Evolutionary conservation across 2,113 vertebrate genomes (phyloP).

Genomic region (Urocynchramus pylzowi): DNA sequence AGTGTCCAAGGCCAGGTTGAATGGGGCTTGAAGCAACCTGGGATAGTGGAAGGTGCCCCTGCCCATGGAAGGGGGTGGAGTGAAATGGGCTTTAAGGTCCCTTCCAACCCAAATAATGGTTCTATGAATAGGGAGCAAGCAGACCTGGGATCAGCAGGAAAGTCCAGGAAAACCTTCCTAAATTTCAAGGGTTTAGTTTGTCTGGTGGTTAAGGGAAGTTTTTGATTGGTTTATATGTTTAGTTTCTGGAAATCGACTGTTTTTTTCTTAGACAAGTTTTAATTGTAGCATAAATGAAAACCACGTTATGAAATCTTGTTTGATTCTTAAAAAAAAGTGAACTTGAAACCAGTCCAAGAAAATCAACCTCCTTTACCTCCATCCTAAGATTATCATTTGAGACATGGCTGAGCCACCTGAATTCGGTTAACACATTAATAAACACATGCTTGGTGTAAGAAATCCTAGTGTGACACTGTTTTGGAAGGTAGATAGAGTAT

Average conservation of each 20-base stretch:
- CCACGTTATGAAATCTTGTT: neutral
- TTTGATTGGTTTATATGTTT: neutral
- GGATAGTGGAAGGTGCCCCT: neutral
- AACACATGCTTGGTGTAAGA: neutral
- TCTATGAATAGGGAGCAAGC: neutral
- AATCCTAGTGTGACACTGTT: neutral
- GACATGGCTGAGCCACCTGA: neutral
- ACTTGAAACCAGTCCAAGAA: neutral
- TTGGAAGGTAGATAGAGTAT: neutral
- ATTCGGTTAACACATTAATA: neutral
- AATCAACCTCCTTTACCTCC: neutral
- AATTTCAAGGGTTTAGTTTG: neutral
- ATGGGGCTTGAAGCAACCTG: neutral
- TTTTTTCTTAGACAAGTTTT: neutral
- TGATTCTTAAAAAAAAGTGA: neutral
- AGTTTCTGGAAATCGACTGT: neutral
- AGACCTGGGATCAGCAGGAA: neutral
- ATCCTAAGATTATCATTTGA: neutral
- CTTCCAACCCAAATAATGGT: neutral
- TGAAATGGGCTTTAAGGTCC: neutral
- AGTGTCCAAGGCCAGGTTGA: neutral
- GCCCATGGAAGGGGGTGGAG: neutral
- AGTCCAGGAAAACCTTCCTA: neutral
- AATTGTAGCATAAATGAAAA: neutral
- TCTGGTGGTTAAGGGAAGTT: neutral